Base-by-base conservation (phyloP, 2,888 invertebrate species). In the Proisotoma minuta region DNA sequence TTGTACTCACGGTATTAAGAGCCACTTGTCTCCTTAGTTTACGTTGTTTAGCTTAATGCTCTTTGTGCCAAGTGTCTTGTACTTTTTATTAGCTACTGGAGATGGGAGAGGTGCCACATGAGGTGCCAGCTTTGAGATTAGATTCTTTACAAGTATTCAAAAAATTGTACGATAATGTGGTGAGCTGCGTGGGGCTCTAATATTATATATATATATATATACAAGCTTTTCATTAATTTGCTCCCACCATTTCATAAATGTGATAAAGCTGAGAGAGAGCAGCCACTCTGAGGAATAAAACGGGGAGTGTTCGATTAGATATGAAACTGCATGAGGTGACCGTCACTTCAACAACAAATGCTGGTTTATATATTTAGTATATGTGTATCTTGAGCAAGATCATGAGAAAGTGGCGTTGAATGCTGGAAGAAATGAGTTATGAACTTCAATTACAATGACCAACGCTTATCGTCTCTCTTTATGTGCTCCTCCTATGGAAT, bases 361-460 rank as follows among this genome's bases (percentile, higher is more conserved):
- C 34, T 34, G 34, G 8, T 10, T 8, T 34, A 10, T 8, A 34
- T 15, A 28, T n/a, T 54, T 39, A 39, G 29, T 54, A 20, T 3
- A 23, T 15, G 28, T 54, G 39, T 54, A 54, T 54, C 54, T 54
- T 54, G 40, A 18, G 39, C 29, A 54, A 54, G 54, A 54, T 54
- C 54, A 54, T 12, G 8, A 34, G 34, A 15, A 34, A 34, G 34
- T 15, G 8, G 8, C 15, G 34, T 8, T 54, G 40, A 54, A 54
- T 54, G 8, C 22, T 54, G 29, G 23, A 10, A 34, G 28, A 56
- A 43, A 62, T 66, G 65, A 66, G 62, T 62, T 66, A 66, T 66
- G 62, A 58, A 57, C 43, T 50, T 62, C 62, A 62, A 62, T 62
- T 62, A 66, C 62, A 54, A 53, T 51, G 51, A 59, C 28, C 34